Conservation (phyloP, 2,888 invertebrate genomes). For the Caenorhabditis plicata region DNA sequence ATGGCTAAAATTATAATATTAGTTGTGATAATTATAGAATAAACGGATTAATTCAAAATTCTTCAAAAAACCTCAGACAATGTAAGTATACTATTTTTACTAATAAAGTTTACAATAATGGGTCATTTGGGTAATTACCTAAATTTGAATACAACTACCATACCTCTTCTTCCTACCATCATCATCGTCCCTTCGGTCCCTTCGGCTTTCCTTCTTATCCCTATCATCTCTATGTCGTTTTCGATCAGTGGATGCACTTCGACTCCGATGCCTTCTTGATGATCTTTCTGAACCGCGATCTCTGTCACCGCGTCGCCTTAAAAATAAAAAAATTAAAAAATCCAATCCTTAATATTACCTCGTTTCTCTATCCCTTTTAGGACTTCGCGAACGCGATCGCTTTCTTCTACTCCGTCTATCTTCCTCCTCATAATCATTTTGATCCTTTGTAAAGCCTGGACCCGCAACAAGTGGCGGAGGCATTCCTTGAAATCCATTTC, state of each 20-base stretch:
- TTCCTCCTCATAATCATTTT: constrained; percentile 14
- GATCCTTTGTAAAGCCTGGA: not conserved
- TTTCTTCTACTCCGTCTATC: constrained; percentile 15
- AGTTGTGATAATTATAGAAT: too few species aligned
- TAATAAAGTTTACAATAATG: too few species aligned
- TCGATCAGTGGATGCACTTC: constrained; percentile 24
- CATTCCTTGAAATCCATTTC: constrained; percentile 22
- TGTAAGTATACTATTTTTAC: too few species aligned
- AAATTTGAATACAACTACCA: not conserved
- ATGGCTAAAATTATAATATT: too few species aligned
- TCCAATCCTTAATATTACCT: too few species aligned
- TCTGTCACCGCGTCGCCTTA: constrained; percentile 4
- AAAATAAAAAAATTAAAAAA: too few species aligned
- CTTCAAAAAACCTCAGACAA: too few species aligned
- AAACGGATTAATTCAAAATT: too few species aligned
- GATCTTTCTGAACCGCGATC: constrained; percentile 13
- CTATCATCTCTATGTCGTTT: constrained; percentile 12
- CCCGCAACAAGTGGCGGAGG: constrained; percentile 5
- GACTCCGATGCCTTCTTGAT: constrained; percentile 19
- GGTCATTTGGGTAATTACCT: too few species aligned
- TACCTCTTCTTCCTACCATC: constrained; percentile 17
- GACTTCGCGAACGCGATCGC: constrained; percentile 21
- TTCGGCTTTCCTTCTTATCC: constrained; percentile 21
- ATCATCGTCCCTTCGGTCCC: constrained; percentile 23
- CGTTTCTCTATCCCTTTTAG: constrained; percentile 14